Evolutionary conservation across 2,113 vertebrate species (phyloP), one percentile per base, ranked within the genome.

Genomic region (Grammomys surdaster): DNA sequence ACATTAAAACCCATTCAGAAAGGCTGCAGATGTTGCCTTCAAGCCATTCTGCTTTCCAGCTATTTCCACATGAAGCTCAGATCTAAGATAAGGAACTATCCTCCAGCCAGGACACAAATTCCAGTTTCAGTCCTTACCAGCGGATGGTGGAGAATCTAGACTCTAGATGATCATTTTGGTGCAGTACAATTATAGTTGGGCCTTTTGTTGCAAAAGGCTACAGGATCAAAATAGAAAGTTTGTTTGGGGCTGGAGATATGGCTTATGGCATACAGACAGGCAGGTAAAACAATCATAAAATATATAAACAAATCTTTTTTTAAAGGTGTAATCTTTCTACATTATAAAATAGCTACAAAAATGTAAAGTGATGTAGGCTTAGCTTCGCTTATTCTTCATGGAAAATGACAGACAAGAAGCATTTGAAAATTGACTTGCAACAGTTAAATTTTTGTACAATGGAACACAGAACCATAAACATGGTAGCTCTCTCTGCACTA

Each of bases 181-280:
- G 60, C 7, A 26, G 4, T 48, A 43, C 54, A 77, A 40, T 78
- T 13, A 86, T 3, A 76, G 70, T n/a, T 73, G 58, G 9, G n/a
- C 17, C 75, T 48, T 31, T 51, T 87, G 43, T 51, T 95, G 89
- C 67, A 87, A 72, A 96, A 76, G 22, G 72, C 36, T 60, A 72
- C 58, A 87, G 20, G 24, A 72, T 65, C 63, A 81, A 72, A 24
- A 33, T 22, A 65, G 87, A 84, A 80, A 43, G 13, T 33, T n/a
- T 78, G 77, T 60, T 76, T 86, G 82, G 60, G 60, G 40, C 26
- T 14, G 3, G 26, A 85, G 24, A 85, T 43, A 65, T 65, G 40
- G 40, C 28, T 86, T 43, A 86, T 65, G 58, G n/a, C 12, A 60
- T n/a, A 60, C 54, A 46, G 17, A 80, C 31, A 86, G 10, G 63